Evolutionary conservation across 1,140 invertebrate genomes (phyloP), one percentile per base, ranked within the genome.

Genomic region (Drosophila miranda): DNA sequence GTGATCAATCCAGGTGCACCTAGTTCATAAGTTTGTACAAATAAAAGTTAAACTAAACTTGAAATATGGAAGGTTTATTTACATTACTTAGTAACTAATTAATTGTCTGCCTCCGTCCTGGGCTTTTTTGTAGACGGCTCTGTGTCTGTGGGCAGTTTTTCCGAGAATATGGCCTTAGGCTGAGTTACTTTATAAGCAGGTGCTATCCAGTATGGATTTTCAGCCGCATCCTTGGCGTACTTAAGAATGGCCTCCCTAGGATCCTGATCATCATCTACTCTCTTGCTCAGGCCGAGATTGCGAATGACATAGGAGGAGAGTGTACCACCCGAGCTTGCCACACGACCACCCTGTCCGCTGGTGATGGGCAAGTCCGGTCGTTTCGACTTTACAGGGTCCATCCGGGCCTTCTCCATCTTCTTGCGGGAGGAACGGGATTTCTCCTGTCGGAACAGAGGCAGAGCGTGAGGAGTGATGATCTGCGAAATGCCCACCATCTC

Each of bases 341-440:
- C 95, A 75, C 98, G 93, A n/a, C 98, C 98, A 41, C 97, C 97
- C 77, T 96, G 95, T 0, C 93, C 92, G 11, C 93, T 93, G 16
- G 98, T 99, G n/a, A 99, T 97, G 0, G 99, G 99, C 48, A 99
- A 92, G 92, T 99, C 98, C n/a, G 97, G 99, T 75, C 97, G 91
- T 64, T 94, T 94, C 1, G 98, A 99, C 91, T 98, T 99, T 0
- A 98, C 92, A 0, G 97, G 98, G 93, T 99, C 98, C 80, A 97
- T 92, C 34, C 96, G 92, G 52, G 97, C 97, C 79, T 98, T 98
- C 86, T 99, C 97, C 94, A 98, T 95, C 89, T 96, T 95, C 90
- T 98, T 98, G 67, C 96, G 94, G 28, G 96, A 96, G 3, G 98
- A 98, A 72, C 97, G 95, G 11, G 97, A 93, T 81, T 97, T 94